Evolutionary conservation across 2,797 vertebrate genomes (phyloP).

Genomic region (Enteromius thamalakanensis): DNA sequence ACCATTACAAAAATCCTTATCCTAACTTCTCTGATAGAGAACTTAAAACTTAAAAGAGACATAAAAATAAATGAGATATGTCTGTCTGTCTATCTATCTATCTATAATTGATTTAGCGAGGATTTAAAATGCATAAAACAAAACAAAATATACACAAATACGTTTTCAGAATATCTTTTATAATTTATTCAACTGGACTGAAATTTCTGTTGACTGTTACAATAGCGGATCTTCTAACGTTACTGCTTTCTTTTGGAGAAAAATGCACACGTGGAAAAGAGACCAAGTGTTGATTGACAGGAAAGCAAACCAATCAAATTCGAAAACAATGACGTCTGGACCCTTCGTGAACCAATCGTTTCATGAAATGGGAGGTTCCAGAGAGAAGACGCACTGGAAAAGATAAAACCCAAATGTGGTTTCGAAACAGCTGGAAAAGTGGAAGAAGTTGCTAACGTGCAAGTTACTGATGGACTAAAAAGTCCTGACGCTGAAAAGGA

Average conservation of each 20-base stretch:
- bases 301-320: constrained; percentile 64
- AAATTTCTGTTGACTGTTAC: background rate
- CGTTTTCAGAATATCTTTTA: background rate
- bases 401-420: constrained; percentile 37
- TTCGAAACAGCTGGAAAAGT: constrained; percentile 53
- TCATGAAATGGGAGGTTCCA: background rate
- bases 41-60: background rate
- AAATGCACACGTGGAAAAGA: constrained; percentile 80
- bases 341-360: constrained; percentile 64
- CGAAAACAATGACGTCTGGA: constrained; percentile 31
- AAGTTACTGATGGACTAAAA: background rate
- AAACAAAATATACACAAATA: background rate
- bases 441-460: background rate
- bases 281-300: constrained; percentile 64
- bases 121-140: background rate
- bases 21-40: background rate
- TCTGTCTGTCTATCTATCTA: too few relatives aligned
- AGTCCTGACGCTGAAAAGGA: background rate
- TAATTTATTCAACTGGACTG: background rate
- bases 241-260: constrained; percentile 52
- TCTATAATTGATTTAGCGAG: background rate
- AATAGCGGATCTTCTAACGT: background rate
- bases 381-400: constrained; percentile 8
- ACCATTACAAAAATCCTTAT: too few relatives aligned
- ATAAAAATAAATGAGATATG: background rate